Percentiles rank a stretch among this genome's conserved stretches.
Conservation (phyloP, 1,140 invertebrate species). For the Heliothis subflexa region DNA sequence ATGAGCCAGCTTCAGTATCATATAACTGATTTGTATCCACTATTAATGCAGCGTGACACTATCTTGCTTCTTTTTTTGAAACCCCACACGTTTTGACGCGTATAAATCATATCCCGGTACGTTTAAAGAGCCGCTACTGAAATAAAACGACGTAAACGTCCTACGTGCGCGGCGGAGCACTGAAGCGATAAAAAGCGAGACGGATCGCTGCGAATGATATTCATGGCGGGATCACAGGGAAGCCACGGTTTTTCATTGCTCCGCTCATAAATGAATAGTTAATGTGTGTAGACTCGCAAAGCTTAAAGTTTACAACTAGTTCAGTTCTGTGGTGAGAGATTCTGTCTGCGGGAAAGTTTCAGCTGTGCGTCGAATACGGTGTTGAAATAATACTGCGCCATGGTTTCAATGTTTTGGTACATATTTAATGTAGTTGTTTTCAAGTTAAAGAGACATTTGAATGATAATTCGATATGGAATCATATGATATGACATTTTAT, state of each 20-base stretch:
- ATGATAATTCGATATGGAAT: too few species aligned
- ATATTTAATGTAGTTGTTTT: too few species aligned
- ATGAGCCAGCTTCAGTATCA: too few species aligned
- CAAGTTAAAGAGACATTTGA: too few species aligned
- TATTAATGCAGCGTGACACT: too few species aligned
- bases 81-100: neutral
- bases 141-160: neutral
- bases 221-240: conserved; percentile 26
- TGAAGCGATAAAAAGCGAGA: neutral
- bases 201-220: conserved; percentile 13
- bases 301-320: neutral
- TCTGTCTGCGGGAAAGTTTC: neutral
- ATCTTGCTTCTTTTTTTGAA: neutral
- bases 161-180: neutral
- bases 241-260: conserved; percentile 14
- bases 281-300: neutral
- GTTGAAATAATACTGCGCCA: neutral
- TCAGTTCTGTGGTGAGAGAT: neutral
- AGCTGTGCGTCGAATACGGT: neutral
- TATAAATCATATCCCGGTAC: conserved; percentile 13
- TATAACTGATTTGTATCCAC: too few species aligned
- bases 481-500: too few species aligned
- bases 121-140: conserved; percentile 6
- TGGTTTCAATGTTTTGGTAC: too few species aligned
- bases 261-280: conserved; percentile 24